Evolutionary conservation across 2,888 invertebrate species (phyloP), one percentile per base, ranked within the genome.

Genomic region (Drosophila formosana): DNA sequence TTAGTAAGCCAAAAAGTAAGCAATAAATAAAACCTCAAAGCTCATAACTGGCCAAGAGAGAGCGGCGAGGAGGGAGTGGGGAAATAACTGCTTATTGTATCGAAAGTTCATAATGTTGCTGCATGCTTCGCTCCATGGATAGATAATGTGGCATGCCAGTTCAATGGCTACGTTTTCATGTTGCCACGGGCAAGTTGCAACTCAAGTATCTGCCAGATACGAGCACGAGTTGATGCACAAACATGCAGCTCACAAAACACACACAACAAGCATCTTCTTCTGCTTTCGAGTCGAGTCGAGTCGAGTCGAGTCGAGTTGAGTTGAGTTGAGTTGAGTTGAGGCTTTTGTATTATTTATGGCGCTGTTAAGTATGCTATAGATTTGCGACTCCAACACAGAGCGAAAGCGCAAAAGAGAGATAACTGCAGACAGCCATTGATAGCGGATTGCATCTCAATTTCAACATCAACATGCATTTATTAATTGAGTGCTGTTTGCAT

Each of bases 1-100:
- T 76, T 76, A 76, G 70, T 71, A 71, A 77, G 71, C 78, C 78
- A 71, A 66, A 73, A 66, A 64, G 63, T 70, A 58, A 66, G 78
- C 74, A 76, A 76, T 76, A 77, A 76, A 74, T 74, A 77, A 73
- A 66, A 57, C 61, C 34, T 25, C 68, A 63, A 71, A 41, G 60
- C 53, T 72, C 64, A 66, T 70, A 75, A 62, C 57, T 63, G 45
- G 52, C 49, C 72, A 67, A 32, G 45, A 64, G 37, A 28, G 52
- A 30, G 41, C 4, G 11, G 23, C 23, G 3, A 30, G 4, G 7
- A 9, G 6, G 7, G 23, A 34, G 39, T 18, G 45, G n/a, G 47
- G 39, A 45, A 32, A 37, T 28, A 39, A 43, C 11, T 45, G 9
- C 39, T 18, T 41, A 49, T 28, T 45, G 41, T 68, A 37, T 64